Conservation (phyloP, 2,888 invertebrate genomes). For the Lasioglossum malachurum region DNA sequence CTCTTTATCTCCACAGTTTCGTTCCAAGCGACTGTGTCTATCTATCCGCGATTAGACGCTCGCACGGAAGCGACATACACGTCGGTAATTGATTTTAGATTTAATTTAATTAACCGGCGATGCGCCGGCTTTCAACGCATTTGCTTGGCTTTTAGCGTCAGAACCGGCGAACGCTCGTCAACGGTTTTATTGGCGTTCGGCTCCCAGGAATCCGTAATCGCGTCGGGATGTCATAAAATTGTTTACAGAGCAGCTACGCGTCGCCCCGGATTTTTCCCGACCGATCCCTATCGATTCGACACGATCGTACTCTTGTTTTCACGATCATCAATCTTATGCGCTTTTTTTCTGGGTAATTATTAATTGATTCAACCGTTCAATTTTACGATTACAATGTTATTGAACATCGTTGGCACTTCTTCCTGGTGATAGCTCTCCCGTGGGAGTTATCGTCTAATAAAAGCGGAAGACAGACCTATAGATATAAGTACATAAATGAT, state of each 20-base stretch:
- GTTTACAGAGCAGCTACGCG: conserved; percentile 12
- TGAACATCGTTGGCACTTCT: not conserved
- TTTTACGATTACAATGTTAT: not conserved
- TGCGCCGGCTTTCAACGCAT: conserved; percentile 57
- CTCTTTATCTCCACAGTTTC: not conserved
- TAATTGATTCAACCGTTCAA: too few species aligned
- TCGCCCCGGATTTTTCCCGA: not conserved
- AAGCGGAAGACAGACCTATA: not conserved
- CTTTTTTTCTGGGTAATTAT: too few species aligned
- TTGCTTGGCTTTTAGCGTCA: conserved; percentile 41
- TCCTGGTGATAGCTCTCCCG: not conserved
- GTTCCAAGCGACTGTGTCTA: not conserved
- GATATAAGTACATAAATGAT: not conserved
- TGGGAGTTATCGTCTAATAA: not conserved
- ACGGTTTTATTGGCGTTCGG: conserved; percentile 34
- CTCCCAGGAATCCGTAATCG: conserved; percentile 35
- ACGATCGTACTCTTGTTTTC: too few species aligned
- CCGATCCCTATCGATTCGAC: not conserved
- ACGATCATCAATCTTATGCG: too few species aligned
- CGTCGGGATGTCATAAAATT: conserved; percentile 40
- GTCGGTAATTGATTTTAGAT: conserved; percentile 69
- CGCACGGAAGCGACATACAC: conserved; percentile 54
- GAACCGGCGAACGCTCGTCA: conserved; percentile 13
- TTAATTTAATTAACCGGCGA: conserved; percentile 66
- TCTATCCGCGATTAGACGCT: conserved; percentile 45